phyloP scores from a whole-genome alignment of 2,113 vertebrate genomes.

The Nestor notabilis region DNA sequence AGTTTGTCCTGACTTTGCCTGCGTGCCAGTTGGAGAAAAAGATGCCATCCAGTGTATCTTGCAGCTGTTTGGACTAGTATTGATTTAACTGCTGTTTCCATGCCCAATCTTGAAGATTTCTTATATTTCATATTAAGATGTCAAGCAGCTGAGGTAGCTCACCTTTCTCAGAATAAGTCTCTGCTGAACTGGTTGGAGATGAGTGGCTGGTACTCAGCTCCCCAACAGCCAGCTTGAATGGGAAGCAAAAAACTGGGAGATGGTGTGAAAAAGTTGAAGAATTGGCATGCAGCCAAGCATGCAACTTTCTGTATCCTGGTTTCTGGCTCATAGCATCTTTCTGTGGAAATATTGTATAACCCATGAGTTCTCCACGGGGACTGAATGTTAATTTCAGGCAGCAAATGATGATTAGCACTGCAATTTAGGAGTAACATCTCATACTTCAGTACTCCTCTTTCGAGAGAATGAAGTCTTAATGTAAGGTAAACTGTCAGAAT shows the following conservation, averaged over 20 bases:
- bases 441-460: background rate
- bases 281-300: background rate
- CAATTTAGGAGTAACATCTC: background rate
- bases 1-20: background rate
- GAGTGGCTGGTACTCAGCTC: background rate
- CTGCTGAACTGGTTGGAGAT: background rate
- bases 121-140: background rate
- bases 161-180: conserved; percentile 5
- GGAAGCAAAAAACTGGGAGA: background rate
- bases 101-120: background rate
- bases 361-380: background rate
- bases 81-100: background rate
- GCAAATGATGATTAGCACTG: background rate
- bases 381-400: background rate
- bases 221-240: background rate
- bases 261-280: background rate
- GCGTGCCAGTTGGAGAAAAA: background rate
- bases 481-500: background rate
- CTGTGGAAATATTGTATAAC: background rate
- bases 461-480: background rate
- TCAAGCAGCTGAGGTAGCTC: conserved; percentile 18
- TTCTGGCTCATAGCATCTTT: background rate
- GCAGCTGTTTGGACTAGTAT: conserved; percentile 5
- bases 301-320: background rate
- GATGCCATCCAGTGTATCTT: background rate